Base-by-base conservation (phyloP, 2,888 invertebrate species). In the Drosophila eohydei region DNA sequence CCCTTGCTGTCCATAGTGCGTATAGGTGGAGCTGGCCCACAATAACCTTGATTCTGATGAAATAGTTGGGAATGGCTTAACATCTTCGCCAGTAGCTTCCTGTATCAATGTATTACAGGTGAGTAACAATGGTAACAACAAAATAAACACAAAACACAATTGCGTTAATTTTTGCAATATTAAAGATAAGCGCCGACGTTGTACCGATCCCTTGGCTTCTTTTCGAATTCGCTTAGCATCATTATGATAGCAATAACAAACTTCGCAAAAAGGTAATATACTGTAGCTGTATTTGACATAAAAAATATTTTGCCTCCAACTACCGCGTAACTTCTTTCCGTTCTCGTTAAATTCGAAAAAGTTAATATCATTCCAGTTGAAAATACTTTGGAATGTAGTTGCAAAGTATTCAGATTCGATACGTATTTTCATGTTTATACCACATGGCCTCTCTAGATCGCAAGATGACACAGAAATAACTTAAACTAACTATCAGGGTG, bases 381-480 rank as follows among this genome's bases (percentile, higher is more conserved):
- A 62, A 38, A 72, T 62, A 51, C 38, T 71, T 66, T 65, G 55
- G 60, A 75, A 66, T 63, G 57, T 61, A 52, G 50, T 36, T 40
- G 32, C 57, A 58, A 71, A 62, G 51, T 66, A 56, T 57, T 58
- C 46, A 51, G 48, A 54, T 60, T 83, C 58, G 70, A 69, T 81
- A 55, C 60, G 69, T 67, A 81, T 75, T 81, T 65, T 78, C 63
- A 83, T 83, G 61, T 68, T 81, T 63, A 74, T 73, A 78, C 72
- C 69, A 75, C 79, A 83, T 83, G 84, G 65, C 73, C 75, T 65
- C 26, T 30, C n/a, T 30, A 62, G 54, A 62, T 55, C 51, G 28
- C 48, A 44, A 41, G 28, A 61, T 60, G 40, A 43, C 34, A 67
- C 56, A 50, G 46, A 71, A 54, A 43, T 52, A 48, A 44, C 16